These are phyloP conservation scores for Syritta pipiens DNA, from an alignment of 2,888 invertebrate species.

Conservation along the genomic window DNA sequence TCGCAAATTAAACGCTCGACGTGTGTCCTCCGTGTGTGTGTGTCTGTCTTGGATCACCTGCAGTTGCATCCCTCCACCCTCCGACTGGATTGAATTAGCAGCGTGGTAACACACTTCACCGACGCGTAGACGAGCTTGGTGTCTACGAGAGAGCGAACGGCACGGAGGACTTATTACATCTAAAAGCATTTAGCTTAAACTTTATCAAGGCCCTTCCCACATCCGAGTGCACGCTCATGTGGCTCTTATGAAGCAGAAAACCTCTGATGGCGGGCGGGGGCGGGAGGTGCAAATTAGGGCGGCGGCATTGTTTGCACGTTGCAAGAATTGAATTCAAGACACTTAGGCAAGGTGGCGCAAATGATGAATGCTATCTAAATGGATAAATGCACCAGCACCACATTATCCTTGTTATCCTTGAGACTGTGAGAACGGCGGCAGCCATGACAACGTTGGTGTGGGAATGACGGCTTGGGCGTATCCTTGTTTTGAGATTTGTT, in stretches of 20 bases:
- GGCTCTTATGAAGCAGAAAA: slow-evolving; percentile 58
- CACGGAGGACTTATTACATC: slow-evolving; percentile 59
- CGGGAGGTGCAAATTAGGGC: background rate
- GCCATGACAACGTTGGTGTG: no score
- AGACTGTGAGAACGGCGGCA: slow-evolving; percentile 21
- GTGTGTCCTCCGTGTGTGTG: slow-evolving; percentile 55
- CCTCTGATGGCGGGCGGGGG: background rate
- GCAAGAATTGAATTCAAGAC: slow-evolving; percentile 65
- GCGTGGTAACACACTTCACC: slow-evolving; percentile 36
- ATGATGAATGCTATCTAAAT: slow-evolving; percentile 63
- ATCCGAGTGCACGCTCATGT: slow-evolving; percentile 53
- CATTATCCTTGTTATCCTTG: slow-evolving; percentile 64
- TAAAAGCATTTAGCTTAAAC: slow-evolving; percentile 62
- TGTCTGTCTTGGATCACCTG: slow-evolving; percentile 3
- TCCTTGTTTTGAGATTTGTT: slow-evolving; percentile 12
- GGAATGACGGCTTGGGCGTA: no score
- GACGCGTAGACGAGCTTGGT: slow-evolving; percentile 47
- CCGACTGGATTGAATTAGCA: slow-evolving; percentile 46
- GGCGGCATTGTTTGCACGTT: slow-evolving; percentile 57
- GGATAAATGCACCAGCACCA: slow-evolving; percentile 63
- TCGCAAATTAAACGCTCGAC: slow-evolving; percentile 60
- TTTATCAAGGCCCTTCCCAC: slow-evolving; percentile 25
- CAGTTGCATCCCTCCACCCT: background rate
- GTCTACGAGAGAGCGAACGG: slow-evolving; percentile 39
- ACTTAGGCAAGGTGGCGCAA: slow-evolving; percentile 62